Conservation (phyloP, 2,888 invertebrate species). For the Parelbella ahira region DNA sequence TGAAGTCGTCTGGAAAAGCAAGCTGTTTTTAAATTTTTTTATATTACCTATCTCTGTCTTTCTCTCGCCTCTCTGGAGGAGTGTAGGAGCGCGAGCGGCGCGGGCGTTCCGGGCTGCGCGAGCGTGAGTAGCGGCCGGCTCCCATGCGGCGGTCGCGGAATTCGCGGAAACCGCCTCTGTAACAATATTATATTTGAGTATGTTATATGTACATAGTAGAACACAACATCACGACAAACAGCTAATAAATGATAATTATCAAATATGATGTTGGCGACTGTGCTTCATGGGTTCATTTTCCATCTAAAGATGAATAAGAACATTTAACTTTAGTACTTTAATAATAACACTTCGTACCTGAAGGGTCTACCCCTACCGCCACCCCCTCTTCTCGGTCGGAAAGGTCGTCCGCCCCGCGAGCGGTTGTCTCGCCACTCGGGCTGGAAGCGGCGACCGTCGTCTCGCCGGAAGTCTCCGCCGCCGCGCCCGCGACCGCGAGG, state of each 20-base stretch:
- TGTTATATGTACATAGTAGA: no score
- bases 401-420: constrained; percentile 59
- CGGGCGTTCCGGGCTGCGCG: constrained; percentile 77
- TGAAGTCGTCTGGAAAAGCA: no score
- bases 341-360: no score
- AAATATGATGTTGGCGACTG: no score
- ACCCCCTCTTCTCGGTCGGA: constrained; percentile 64
- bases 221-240: no score
- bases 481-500: constrained; percentile 66
- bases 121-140: constrained; percentile 76
- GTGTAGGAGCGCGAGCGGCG: constrained; percentile 74
- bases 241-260: no score
- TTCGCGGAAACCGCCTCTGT: constrained; percentile 81
- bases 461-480: constrained; percentile 63
- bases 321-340: no score
- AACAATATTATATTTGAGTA: no score
- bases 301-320: no score
- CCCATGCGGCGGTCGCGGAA: constrained; percentile 81
- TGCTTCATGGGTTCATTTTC: no score
- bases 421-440: constrained; percentile 55
- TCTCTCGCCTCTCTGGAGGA: constrained; percentile 63
- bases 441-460: constrained; percentile 45
- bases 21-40: no score
- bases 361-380: constrained; percentile 67
- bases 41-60: constrained; percentile 75